Evolutionary conservation across 2,113 vertebrate genomes (phyloP).

Genomic region (Chaenocephalus aceratus): DNA sequence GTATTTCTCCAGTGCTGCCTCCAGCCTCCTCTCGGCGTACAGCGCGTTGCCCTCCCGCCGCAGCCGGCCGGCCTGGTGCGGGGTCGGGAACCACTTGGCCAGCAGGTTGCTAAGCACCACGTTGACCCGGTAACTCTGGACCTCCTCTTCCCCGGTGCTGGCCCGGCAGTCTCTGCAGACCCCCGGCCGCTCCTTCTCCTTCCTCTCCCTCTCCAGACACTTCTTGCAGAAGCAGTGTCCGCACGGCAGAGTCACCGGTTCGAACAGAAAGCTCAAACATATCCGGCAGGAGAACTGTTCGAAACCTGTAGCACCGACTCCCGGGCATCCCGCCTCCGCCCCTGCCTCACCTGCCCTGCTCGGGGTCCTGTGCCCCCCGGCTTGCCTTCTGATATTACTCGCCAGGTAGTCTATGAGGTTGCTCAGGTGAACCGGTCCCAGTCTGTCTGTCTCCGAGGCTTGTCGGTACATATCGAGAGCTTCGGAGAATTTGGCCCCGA

Average conservation of each 20-base stretch:
- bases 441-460: constrained; percentile 84
- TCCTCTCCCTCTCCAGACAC: constrained; percentile 86
- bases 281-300: constrained; percentile 85
- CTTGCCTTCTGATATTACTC: constrained; percentile 70
- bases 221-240: constrained; percentile 92
- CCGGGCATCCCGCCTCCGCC: background rate
- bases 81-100: constrained; percentile 88
- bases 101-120: constrained; percentile 90
- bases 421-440: constrained; percentile 85
- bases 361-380: constrained; percentile 32
- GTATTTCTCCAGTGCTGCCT: constrained; percentile 90
- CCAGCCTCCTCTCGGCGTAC: constrained; percentile 83
- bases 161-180: constrained; percentile 82
- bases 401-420: constrained; percentile 86
- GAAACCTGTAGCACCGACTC: background rate
- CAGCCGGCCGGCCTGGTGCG: constrained; percentile 84
- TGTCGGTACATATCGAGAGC: constrained; percentile 85
- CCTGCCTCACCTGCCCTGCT: background rate
- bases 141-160: constrained; percentile 49
- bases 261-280: constrained; percentile 88
- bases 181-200: constrained; percentile 60
- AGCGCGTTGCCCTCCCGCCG: constrained; percentile 89
- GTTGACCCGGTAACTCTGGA: constrained; percentile 83
- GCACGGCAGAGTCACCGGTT: constrained; percentile 91
- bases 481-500: constrained; percentile 83